phyloP scores from a whole-genome alignment of 2,797 vertebrate species.

The Lithobates sylvaticus region DNA sequence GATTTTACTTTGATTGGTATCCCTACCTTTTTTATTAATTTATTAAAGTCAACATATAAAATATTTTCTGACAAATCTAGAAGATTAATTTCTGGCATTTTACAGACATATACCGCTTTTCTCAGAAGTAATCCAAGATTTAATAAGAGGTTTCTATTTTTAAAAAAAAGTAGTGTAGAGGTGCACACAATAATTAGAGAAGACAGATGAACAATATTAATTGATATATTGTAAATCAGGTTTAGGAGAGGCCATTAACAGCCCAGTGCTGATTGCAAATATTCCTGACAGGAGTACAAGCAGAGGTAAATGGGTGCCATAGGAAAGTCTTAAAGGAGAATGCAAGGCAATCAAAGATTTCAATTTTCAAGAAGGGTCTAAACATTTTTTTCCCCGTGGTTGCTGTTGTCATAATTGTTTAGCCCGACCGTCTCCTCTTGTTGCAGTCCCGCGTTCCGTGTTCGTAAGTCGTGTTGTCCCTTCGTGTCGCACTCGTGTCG shows the following conservation, averaged over 20 bases:
- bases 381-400: too few species aligned
- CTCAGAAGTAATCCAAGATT: neutral
- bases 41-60: neutral
- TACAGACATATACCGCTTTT: too few species aligned
- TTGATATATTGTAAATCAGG: neutral
- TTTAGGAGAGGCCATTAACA: neutral
- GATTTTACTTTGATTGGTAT: slow-evolving; percentile 2
- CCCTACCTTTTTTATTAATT: neutral
- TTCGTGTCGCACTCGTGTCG: too few species aligned
- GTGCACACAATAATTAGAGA: neutral
- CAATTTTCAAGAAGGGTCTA: too few species aligned
- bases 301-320: too few species aligned
- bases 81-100: neutral
- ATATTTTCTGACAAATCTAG: neutral
- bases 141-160: slow-evolving; percentile 23
- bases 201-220: neutral
- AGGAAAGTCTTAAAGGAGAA: too few species aligned
- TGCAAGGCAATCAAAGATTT: too few species aligned
- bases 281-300: neutral
- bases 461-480: too few species aligned
- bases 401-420: too few species aligned
- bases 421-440: too few species aligned
- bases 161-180: neutral
- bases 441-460: too few species aligned
- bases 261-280: neutral